These are phyloP conservation scores for Mesocricetus auratus DNA, from an alignment of 2,113 vertebrate genomes.

Conservation along the genomic window DNA sequence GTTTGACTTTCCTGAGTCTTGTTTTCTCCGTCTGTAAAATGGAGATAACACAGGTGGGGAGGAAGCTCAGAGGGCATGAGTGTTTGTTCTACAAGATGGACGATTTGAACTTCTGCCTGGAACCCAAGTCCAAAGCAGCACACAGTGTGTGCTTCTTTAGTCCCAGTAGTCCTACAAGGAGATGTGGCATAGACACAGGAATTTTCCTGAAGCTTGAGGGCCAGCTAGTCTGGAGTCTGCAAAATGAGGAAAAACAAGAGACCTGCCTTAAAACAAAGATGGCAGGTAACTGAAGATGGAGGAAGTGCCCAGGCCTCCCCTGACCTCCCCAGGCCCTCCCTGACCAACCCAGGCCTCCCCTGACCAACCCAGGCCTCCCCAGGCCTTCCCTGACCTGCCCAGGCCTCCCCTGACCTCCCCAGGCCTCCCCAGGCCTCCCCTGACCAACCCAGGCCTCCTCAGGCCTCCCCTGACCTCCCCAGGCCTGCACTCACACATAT, in stretches of 20 bases:
- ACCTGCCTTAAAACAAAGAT: neutral
- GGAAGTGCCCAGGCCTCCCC: neutral
- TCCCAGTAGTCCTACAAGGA: neutral
- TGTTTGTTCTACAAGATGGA: too few relatives aligned
- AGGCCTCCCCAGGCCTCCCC: too few relatives aligned
- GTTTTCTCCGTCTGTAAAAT: constrained; percentile 21
- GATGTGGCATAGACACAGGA: neutral
- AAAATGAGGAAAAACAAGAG: neutral
- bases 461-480: neutral
- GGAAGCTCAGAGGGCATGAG: neutral
- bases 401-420: too few relatives aligned
- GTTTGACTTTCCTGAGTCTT: constrained; percentile 36
- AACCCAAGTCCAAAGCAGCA: neutral
- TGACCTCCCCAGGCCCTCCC: neutral
- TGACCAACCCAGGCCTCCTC: too few relatives aligned
- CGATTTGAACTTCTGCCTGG: neutral
- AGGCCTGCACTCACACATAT: neutral
- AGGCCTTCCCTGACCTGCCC: too few relatives aligned
- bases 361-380: neutral
- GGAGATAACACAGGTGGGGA: neutral
- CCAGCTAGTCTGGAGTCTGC: neutral
- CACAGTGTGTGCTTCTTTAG: neutral
- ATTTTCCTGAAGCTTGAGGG: neutral
- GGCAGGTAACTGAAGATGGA: neutral
- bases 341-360: neutral